These are phyloP conservation scores for Augochlorella aurata DNA, from an alignment of 2,888 invertebrate genomes.

Conservation along the genomic window DNA sequence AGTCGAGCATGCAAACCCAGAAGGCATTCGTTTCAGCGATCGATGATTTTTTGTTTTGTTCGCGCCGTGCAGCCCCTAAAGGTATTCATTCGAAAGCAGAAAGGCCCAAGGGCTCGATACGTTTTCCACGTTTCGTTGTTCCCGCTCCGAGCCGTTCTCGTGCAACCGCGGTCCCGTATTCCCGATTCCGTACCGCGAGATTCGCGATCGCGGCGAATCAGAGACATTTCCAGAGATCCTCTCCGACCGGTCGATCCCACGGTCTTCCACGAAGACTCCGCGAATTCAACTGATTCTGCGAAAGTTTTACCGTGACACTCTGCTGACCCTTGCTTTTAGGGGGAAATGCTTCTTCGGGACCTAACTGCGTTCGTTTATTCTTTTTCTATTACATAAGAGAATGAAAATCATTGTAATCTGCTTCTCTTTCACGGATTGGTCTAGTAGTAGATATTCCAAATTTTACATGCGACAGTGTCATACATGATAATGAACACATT, in stretches of 20 bases:
- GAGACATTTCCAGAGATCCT: too few relatives aligned
- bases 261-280: neutral
- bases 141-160: neutral
- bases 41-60: conserved; percentile 38
- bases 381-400: too few relatives aligned
- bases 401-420: too few relatives aligned
- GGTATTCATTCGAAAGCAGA: conserved; percentile 31
- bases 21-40: conserved; percentile 37
- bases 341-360: too few relatives aligned
- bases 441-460: too few relatives aligned
- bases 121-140: conserved; percentile 1
- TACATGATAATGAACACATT: too few relatives aligned
- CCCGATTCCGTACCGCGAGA: neutral
- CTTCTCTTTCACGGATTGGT: too few relatives aligned
- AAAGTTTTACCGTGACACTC: too few relatives aligned
- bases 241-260: neutral
- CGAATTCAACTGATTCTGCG: neutral
- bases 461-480: too few relatives aligned
- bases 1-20: conserved; percentile 40
- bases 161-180: neutral
- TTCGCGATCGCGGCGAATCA: neutral
- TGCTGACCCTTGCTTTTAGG: too few relatives aligned
- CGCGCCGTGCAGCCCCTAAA: conserved; percentile 14
- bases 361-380: too few relatives aligned
- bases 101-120: conserved; percentile 19